Base-by-base conservation (phyloP, 1,140 invertebrate species). In the Doryteuthis pealeii region DNA sequence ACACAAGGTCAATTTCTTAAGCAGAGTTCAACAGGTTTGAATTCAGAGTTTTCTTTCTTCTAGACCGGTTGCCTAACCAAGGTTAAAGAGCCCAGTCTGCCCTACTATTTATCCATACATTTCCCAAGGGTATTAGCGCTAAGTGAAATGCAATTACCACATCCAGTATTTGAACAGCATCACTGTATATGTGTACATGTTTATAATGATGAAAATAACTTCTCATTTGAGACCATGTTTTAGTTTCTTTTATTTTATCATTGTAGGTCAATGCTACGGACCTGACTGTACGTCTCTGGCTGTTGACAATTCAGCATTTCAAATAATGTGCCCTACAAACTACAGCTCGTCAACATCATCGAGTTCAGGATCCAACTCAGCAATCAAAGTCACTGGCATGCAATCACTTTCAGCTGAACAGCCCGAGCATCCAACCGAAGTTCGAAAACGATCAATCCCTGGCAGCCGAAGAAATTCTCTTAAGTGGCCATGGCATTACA, bases 401-500 rank as follows among this genome's bases (percentile, higher is more conserved):
- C 54, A 62, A 15, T n/a, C 54, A 62, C 18, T 62, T 0, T 28
- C 54, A n/a, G 26, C 54, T 15, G 54, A 62, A n/a, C 10, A 28
- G 26, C 18, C 54, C 18, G 54, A 62, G 5, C 54, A 62, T n/a
- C 12, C 26, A 12, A 28, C 18, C 18, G 22, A 62, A 22, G 18
- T 28, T n/a, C 18, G 26, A 62, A 22, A 62, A 62, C 4, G 35
- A 10, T 40, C 35, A 40, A n/a, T 62, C 18, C 18, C 54, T 62
- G 54, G 22, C 6, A 6, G 22, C 26, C 18, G 18, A 28, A 22
- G 54, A 22, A 62, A 62, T 62, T 62, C 54, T 62, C 54, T 31
- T 6, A 68, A 68, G 22, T 68, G 66, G 66, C 66, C 66, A 6
- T 68, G 66, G 66, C 22, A 68, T 68, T 68, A 26, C 18, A 22